phyloP scores from a whole-genome alignment of 2,113 vertebrate genomes.

The Amazona vittata region DNA sequence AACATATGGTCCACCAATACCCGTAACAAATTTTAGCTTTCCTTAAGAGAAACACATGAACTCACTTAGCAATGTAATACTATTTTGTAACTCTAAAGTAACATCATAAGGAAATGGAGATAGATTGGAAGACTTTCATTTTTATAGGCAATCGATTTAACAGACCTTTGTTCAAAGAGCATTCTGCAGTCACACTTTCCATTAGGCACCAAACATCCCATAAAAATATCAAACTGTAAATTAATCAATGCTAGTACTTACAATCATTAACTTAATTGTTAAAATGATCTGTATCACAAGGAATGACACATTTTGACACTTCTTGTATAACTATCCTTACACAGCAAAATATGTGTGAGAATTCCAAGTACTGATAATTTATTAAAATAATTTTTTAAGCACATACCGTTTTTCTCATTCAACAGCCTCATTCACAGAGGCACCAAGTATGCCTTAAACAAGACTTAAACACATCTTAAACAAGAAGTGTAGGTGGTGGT shows the following conservation, averaged over 20 bases:
- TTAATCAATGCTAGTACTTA: neutral
- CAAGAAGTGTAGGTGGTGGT: neutral
- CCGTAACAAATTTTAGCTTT: neutral
- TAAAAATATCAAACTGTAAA: neutral
- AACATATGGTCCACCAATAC: neutral
- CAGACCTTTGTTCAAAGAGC: neutral
- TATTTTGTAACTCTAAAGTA: conserved; percentile 29
- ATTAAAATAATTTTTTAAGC: neutral
- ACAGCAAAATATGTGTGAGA: neutral
- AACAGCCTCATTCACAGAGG: neutral
- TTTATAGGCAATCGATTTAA: conserved; percentile 63
- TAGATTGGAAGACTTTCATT: conserved; percentile 27
- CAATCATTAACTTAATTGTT: neutral
- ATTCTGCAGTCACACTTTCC: neutral
- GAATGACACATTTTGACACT: neutral
- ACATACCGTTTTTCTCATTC: neutral
- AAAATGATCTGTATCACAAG: neutral
- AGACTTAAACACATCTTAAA: neutral
- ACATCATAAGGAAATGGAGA: conserved; percentile 36
- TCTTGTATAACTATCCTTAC: neutral
- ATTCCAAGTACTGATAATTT: neutral
- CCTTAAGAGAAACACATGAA: neutral
- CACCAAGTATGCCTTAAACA: neutral
- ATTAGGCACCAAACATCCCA: neutral
- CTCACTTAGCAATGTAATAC: neutral